Conservation (phyloP, 2,113 vertebrate genomes). For the Paradoxurus hermaphroditus region DNA sequence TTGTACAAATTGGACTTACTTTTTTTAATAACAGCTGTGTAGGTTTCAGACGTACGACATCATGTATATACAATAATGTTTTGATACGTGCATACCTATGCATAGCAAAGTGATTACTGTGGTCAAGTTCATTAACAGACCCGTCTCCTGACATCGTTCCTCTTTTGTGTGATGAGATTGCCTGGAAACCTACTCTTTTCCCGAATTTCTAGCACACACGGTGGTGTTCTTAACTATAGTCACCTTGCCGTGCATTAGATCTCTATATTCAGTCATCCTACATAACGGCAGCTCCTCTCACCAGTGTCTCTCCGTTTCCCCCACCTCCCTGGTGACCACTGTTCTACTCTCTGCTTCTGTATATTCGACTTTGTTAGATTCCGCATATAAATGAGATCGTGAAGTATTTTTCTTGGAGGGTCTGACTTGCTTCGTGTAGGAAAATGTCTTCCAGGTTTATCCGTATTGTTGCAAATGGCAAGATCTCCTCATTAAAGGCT, state of each 20-base stretch:
- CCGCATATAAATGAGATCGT: not conserved
- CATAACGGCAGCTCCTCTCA: not conserved
- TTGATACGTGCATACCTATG: accelerated
- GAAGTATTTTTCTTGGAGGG: not conserved
- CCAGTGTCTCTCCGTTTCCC: too few relatives aligned
- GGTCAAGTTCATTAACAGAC: not conserved
- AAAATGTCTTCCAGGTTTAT: not conserved
- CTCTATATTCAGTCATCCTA: not conserved
- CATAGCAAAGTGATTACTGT: not conserved
- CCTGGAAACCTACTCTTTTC: not conserved
- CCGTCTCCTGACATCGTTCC: too few relatives aligned
- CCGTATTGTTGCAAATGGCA: not conserved
- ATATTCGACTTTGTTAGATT: not conserved
- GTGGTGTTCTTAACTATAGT: not conserved
- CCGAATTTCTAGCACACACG: not conserved
- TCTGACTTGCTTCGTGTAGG: not conserved
- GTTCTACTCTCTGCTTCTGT: not conserved
- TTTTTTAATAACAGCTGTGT: not conserved
- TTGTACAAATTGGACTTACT: not conserved
- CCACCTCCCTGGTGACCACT: not conserved
- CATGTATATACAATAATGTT: not conserved
- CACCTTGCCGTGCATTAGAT: too few relatives aligned
- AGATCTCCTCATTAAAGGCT: not conserved
- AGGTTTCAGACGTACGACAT: not conserved
- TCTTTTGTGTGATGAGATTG: not conserved